Evolutionary conservation across 2,113 vertebrate genomes (phyloP).

Genomic region (Prietella phreatophila): DNA sequence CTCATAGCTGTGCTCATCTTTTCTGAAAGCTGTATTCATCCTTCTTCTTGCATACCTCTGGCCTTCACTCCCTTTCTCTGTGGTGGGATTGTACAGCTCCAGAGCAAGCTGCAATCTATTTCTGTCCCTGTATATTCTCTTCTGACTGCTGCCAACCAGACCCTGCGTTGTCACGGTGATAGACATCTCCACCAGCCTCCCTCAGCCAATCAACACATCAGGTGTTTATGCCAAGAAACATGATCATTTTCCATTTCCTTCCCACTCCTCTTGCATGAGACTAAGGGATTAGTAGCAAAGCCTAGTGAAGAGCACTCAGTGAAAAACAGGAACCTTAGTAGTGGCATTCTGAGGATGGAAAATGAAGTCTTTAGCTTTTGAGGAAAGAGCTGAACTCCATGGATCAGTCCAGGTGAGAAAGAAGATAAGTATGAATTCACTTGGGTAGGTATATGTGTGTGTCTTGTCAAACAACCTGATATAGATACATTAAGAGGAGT

Average conservation of each 20-base stretch:
- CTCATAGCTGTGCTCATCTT: slow-evolving; percentile 38
- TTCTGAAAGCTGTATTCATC: slow-evolving; percentile 45
- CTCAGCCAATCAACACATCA: slow-evolving; percentile 54
- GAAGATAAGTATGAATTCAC: slow-evolving; percentile 15
- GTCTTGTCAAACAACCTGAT: neutral
- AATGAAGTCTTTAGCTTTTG: slow-evolving; percentile 17
- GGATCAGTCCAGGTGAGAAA: slow-evolving; percentile 47
- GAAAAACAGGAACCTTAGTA: slow-evolving; percentile 43
- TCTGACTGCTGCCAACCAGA: slow-evolving; percentile 47
- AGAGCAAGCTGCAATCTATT: slow-evolving; percentile 50
- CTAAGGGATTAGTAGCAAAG: slow-evolving; percentile 45
- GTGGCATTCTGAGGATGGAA: slow-evolving; percentile 42
- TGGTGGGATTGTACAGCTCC: slow-evolving; percentile 46
- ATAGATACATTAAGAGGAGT: neutral
- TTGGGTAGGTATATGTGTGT: neutral
- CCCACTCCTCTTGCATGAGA: slow-evolving; percentile 46
- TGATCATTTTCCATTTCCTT: slow-evolving; percentile 57
- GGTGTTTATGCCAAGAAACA: slow-evolving; percentile 57
- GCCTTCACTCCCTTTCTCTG: slow-evolving; percentile 53
- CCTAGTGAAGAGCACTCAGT: slow-evolving; percentile 39
- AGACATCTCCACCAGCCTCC: slow-evolving; percentile 51
- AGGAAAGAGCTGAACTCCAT: slow-evolving; percentile 29
- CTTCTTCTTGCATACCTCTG: slow-evolving; percentile 36
- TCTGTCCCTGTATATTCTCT: slow-evolving; percentile 49
- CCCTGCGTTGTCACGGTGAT: slow-evolving; percentile 56